Evolutionary conservation across 2,113 vertebrate genomes (phyloP).

Genomic region (Bambusicola thoracicus): DNA sequence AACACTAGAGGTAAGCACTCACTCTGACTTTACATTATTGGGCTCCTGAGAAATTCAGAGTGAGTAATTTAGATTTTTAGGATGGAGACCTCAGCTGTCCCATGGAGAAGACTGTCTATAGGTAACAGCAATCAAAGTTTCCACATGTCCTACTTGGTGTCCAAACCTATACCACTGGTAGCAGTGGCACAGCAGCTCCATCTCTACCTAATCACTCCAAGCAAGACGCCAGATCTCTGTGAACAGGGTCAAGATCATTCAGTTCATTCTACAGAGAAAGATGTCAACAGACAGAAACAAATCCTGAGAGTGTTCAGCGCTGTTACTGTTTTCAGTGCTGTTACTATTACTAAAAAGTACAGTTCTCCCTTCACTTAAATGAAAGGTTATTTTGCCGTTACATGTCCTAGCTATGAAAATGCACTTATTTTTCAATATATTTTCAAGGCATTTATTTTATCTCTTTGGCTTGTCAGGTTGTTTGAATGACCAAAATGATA

Average conservation of each 20-base stretch:
- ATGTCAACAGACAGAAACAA: not conserved
- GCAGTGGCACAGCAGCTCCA: not conserved
- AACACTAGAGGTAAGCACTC: not conserved
- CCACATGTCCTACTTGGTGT: not conserved
- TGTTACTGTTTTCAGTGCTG: not conserved
- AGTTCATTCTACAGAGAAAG: not conserved
- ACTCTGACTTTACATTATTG: not conserved
- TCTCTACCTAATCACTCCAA: not conserved
- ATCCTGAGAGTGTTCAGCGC: not conserved
- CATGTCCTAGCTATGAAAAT: not conserved
- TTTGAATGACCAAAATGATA: conserved; percentile 47
- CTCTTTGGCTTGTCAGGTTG: conserved; percentile 32
- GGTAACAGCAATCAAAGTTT: not conserved
- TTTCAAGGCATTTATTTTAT: conserved; percentile 37
- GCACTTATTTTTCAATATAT: not conserved
- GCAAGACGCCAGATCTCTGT: not conserved
- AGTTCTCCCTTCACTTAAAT: not conserved
- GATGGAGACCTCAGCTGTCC: not conserved
- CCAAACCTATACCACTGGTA: not conserved
- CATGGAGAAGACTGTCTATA: not conserved
- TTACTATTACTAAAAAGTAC: not conserved
- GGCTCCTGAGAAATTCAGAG: not conserved
- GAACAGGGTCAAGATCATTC: not conserved
- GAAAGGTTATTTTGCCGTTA: not conserved
- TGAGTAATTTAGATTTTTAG: not conserved